Evolutionary conservation across 2,113 vertebrate genomes (phyloP).

Genomic region (Nansenia antarctica): DNA sequence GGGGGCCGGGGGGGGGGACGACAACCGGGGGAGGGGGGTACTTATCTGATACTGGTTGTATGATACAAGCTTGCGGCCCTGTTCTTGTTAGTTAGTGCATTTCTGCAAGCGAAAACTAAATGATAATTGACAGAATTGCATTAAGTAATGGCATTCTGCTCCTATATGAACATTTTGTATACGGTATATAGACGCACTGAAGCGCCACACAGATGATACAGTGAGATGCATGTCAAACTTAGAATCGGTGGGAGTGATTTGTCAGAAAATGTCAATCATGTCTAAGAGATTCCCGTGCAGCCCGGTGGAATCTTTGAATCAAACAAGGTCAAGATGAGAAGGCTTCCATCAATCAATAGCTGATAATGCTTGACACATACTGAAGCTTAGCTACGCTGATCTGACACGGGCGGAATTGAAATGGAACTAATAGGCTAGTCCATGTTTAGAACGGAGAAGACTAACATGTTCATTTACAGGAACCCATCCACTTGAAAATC

Average conservation of each 20-base stretch:
- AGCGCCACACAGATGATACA: not conserved
- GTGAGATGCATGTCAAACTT: not conserved
- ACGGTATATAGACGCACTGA: not conserved
- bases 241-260: not conserved
- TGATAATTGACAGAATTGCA: not conserved
- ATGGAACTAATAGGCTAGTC: no score
- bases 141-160: not conserved
- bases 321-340: conserved; percentile 5
- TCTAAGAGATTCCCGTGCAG: not conserved
- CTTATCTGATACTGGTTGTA: not conserved
- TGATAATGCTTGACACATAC: not conserved
- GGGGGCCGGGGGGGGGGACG: no score
- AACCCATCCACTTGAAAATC: no score
- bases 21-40: no score
- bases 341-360: not conserved
- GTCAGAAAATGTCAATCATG: not conserved
- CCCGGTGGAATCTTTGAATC: not conserved
- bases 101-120: not conserved
- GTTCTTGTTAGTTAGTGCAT: conserved; percentile 1
- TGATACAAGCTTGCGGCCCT: not conserved
- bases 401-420: no score
- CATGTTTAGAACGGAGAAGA: no score
- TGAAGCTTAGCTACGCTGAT: not conserved
- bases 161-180: not conserved
- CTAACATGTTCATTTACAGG: no score